Conservation (phyloP, 2,113 vertebrate genomes). For the Seriola aureovittata region DNA sequence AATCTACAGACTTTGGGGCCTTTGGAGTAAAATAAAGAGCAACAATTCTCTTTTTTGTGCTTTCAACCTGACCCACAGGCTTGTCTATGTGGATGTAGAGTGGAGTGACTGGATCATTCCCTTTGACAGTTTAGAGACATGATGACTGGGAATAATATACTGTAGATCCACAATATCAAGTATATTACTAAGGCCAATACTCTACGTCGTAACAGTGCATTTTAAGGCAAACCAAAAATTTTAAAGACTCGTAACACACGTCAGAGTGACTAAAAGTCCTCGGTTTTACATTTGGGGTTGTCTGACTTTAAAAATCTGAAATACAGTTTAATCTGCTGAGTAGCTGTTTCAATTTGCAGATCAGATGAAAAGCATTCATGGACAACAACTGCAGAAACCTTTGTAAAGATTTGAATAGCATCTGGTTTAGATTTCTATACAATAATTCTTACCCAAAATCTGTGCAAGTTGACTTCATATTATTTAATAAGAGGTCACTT, state of each 20-base stretch:
- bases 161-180: slow-evolving; percentile 45
- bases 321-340: neutral
- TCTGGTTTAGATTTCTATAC: slow-evolving; percentile 21
- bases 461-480: neutral
- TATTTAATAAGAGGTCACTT: neutral
- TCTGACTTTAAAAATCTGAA: slow-evolving; percentile 2
- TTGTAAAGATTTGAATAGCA: slow-evolving; percentile 1
- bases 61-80: slow-evolving; percentile 49
- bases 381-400: slow-evolving; percentile 9
- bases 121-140: slow-evolving; percentile 21
- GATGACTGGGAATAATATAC: slow-evolving; percentile 17
- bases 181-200: slow-evolving; percentile 42
- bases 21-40: slow-evolving; percentile 52
- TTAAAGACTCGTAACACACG: slow-evolving; percentile 7
- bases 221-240: slow-evolving; percentile 17
- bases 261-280: neutral
- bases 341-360: slow-evolving; percentile 17
- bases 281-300: neutral
- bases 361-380: neutral
- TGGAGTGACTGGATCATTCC: slow-evolving; percentile 22
- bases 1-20: slow-evolving; percentile 21
- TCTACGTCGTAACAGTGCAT: slow-evolving; percentile 37
- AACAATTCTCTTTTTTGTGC: slow-evolving; percentile 63
- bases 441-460: neutral
- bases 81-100: neutral